These are phyloP conservation scores for Drosophila burlai DNA, from an alignment of 1,140 invertebrate genomes.

Conservation along the genomic window DNA sequence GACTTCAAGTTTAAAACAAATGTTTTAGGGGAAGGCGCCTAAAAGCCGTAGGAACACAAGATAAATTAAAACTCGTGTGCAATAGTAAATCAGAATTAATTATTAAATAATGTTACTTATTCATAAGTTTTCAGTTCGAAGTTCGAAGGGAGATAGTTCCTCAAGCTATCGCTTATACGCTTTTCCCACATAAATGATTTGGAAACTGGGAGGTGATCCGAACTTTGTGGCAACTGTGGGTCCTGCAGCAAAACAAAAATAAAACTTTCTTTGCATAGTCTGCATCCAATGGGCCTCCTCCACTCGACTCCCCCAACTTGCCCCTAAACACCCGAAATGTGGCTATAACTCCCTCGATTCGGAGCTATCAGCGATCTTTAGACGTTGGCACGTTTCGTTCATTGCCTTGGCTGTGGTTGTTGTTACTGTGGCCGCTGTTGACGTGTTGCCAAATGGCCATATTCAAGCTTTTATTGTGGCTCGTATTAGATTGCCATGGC, in stretches of 20 bases:
- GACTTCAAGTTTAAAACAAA: background rate
- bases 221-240: slow-evolving; percentile 4
- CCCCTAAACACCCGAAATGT: slow-evolving; percentile 25
- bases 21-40: background rate
- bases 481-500: slow-evolving; percentile 81
- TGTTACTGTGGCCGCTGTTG: slow-evolving; percentile 51
- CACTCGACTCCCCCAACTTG: background rate
- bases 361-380: slow-evolving; percentile 75
- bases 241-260: slow-evolving; percentile 38
- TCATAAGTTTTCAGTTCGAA: background rate
- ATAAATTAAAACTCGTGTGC: background rate
- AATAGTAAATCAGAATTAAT: background rate
- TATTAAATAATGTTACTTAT: background rate
- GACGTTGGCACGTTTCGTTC: slow-evolving; percentile 81
- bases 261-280: slow-evolving; percentile 70
- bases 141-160: background rate
- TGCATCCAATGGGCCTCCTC: slow-evolving; percentile 2
- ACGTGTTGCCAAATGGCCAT: slow-evolving; percentile 81
- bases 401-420: slow-evolving; percentile 68
- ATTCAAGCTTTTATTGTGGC: slow-evolving; percentile 81
- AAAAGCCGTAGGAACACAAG: background rate
- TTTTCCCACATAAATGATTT: slow-evolving; percentile 21
- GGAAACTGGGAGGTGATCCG: background rate
- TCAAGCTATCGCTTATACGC: background rate
- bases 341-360: slow-evolving; percentile 55